These are phyloP conservation scores for Embiotoca jacksoni DNA, from an alignment of 2,113 vertebrate genomes.

Conservation along the genomic window DNA sequence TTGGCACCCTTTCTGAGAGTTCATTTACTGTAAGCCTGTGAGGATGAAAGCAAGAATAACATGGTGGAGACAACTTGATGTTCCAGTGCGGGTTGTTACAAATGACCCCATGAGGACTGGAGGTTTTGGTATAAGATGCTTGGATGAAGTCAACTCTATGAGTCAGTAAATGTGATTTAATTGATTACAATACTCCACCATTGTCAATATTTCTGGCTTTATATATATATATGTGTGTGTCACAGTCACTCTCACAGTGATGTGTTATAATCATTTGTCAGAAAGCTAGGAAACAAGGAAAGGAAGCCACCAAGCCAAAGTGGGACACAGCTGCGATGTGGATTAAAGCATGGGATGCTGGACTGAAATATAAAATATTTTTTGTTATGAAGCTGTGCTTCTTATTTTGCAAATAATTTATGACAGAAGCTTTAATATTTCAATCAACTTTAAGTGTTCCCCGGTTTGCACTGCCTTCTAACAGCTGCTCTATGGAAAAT, in stretches of 20 bases:
- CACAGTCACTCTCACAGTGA: no score
- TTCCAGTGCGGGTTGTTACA: neutral
- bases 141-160: neutral
- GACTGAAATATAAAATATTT: constrained; percentile 22
- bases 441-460: constrained; percentile 20
- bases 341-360: constrained; percentile 72
- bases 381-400: constrained; percentile 41
- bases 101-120: neutral
- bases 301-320: constrained; percentile 54
- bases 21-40: neutral
- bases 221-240: neutral
- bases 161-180: neutral
- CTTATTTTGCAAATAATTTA: constrained; percentile 62
- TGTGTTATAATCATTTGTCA: no score
- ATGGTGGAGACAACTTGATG: constrained; percentile 14
- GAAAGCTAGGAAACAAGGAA: constrained; percentile 58
- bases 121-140: constrained; percentile 3
- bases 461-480: constrained; percentile 40
- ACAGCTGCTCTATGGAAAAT: constrained; percentile 23
- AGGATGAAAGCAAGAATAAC: constrained; percentile 30
- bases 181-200: neutral
- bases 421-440: constrained; percentile 39
- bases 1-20: constrained; percentile 56
- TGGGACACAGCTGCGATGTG: constrained; percentile 65
- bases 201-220: neutral